A percentile compares a stretch with the other conserved stretches of the same genome.
phyloP scores from a whole-genome alignment of 2,113 vertebrate genomes.

The Urocitellus parryii region DNA sequence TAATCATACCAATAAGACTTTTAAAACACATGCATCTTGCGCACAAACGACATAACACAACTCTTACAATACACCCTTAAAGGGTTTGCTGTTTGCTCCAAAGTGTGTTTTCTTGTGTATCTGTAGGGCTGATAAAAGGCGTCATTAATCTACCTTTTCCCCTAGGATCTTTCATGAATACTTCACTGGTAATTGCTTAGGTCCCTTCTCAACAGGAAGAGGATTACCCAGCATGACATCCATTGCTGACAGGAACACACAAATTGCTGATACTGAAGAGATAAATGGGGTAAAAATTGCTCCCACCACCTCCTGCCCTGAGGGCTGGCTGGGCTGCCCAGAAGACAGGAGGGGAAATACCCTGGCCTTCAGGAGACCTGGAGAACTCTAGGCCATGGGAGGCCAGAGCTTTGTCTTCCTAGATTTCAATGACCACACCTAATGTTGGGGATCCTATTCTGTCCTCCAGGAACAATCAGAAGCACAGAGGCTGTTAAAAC shows the following conservation, averaged over 20 bases:
- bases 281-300: constrained; percentile 66
- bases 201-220: constrained; percentile 66
- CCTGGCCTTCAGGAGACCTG: background rate
- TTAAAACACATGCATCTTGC: background rate
- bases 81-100: background rate
- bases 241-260: constrained; percentile 68
- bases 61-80: background rate
- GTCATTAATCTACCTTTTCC: constrained; percentile 57
- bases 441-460: background rate
- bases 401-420: background rate
- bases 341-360: background rate
- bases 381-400: background rate
- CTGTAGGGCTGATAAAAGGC: constrained; percentile 27
- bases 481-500: background rate
- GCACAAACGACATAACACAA: background rate
- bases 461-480: background rate
- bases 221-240: constrained; percentile 74
- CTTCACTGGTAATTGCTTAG: constrained; percentile 65
- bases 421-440: background rate
- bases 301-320: background rate
- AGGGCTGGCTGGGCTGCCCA: background rate
- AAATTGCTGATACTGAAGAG: constrained; percentile 58
- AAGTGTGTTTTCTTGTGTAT: background rate
- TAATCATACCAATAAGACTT: background rate
- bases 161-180: constrained; percentile 59